Evolutionary conservation across 2,888 invertebrate genomes (phyloP), one percentile per base, ranked within the genome.

Genomic region (Ecliptopera silaceata): DNA sequence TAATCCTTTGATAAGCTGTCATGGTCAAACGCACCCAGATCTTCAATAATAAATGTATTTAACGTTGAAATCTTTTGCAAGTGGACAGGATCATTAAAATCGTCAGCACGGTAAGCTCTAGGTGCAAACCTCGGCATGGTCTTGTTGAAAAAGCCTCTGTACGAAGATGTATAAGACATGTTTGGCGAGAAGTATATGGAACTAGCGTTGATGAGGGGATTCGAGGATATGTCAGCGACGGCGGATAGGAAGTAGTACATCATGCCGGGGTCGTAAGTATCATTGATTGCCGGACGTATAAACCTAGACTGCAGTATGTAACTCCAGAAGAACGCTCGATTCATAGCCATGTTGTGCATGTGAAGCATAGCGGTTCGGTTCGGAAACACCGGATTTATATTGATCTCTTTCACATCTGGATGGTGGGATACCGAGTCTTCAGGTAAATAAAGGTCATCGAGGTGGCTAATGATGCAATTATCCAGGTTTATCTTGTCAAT

Each of bases 191-290:
- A 99, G 81, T 98, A 98, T 63, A 99, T 93, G 0, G 98, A 95
- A 80, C 97, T 97, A 51, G 98, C 96, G 77, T 98, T 98, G 63
- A 98, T 96, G 68, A 96, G 95, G 0, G 96, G 96, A 85, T 98
- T 98, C 0, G 98, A 94, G 0, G 98, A 96, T 0, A 99, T 97
- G 82, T 99, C 99, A 0, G 99, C 98, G 0, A 98, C 96, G 0
- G 97, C 96, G 0, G 98, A 98, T 39, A 99, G 88, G 79, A 98
- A 98, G 76, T 98, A 98, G 78, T 99, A 99, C 97, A 98, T 97
- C 95, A 99, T 97, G 50, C 99, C 99, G 0, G 99, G 99, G 86
- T 99, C 98, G 70, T 97, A 97, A 0, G 97, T 97, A 73, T 97
- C 97, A 77, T 97, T 97, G 17, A 96, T 97, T 0, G 96, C 97